Percentiles rank a stretch among this genome's conserved stretches.
Conservation (phyloP, 2,888 invertebrate species). For the Tanypteryx hageni region DNA sequence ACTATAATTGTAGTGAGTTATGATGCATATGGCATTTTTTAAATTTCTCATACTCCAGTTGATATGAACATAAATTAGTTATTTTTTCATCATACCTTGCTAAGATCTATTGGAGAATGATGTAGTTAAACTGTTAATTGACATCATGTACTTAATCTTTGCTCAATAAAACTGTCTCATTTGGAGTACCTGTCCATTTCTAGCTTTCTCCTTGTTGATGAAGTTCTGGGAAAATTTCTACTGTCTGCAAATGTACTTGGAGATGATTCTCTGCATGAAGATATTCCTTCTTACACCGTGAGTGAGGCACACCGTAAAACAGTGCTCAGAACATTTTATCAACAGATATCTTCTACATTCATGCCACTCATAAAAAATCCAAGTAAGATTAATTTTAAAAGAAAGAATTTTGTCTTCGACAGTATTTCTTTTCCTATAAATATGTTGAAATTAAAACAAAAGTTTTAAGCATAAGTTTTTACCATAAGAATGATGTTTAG, state of each 20-base stretch:
- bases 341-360: slow-evolving; percentile 74
- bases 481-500: neutral
- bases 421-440: neutral
- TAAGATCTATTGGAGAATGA: no score
- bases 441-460: neutral
- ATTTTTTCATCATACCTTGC: no score
- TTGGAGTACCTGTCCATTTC: slow-evolving; percentile 58
- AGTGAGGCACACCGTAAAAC: slow-evolving; percentile 84
- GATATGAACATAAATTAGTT: no score
- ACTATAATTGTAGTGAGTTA: no score
- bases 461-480: neutral
- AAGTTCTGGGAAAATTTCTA: slow-evolving; percentile 82
- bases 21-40: no score
- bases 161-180: neutral
- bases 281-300: slow-evolving; percentile 74
- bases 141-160: no score
- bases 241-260: slow-evolving; percentile 80
- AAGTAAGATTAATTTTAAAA: neutral
- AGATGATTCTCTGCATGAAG: slow-evolving; percentile 69
- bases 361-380: neutral
- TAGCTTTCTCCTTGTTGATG: slow-evolving; percentile 83
- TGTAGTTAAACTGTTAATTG: no score
- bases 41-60: no score
- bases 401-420: neutral
- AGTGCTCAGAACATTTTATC: slow-evolving; percentile 85